Evolutionary conservation across 2,888 invertebrate species (phyloP).

Genomic region (Tiliacea citrago): DNA sequence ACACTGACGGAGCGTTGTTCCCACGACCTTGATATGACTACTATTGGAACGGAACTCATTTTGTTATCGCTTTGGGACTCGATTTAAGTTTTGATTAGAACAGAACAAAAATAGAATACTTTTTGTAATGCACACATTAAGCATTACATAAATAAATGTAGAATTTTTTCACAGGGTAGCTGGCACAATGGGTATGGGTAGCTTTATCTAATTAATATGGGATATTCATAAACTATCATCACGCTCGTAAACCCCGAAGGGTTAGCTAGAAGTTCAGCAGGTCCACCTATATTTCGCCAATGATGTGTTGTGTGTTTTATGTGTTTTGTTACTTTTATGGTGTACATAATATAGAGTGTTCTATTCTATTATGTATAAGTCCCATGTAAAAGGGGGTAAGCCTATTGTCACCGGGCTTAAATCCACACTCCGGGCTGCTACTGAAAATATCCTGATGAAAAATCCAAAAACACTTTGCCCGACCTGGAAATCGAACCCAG

Average conservation of each 20-base stretch:
- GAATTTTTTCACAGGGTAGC: not conserved
- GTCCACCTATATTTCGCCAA: no score
- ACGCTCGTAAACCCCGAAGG: not conserved
- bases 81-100: slow-evolving; percentile 16
- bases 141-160: no score
- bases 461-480: no score
- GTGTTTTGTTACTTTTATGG: no score
- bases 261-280: not conserved
- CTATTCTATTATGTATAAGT: no score
- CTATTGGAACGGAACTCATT: slow-evolving; percentile 58
- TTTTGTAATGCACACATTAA: not conserved
- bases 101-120: not conserved
- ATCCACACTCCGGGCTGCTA: no score
- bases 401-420: no score
- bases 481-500: no score
- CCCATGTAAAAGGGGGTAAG: no score
- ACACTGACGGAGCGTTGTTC: slow-evolving; percentile 71
- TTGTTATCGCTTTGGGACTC: slow-evolving; percentile 36
- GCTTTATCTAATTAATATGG: not conserved
- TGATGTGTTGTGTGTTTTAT: no score
- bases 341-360: no score
- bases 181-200: not conserved
- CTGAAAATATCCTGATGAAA: no score
- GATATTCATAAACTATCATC: not conserved
- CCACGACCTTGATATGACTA: slow-evolving; percentile 60